phyloP scores from a whole-genome alignment of 2,888 invertebrate species.

The Halictus ligatus region DNA sequence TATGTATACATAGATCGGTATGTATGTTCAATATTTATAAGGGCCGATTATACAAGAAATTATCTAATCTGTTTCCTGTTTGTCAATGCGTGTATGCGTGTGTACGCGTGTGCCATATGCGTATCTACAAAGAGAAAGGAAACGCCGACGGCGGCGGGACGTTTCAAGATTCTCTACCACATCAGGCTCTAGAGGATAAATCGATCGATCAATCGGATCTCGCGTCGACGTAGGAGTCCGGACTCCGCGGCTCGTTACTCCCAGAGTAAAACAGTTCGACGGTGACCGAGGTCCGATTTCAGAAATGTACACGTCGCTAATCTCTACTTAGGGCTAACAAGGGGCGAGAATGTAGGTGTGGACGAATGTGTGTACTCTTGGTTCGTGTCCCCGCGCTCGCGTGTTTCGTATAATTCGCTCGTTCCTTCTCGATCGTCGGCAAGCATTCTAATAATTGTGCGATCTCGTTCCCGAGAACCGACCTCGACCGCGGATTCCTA shows the following conservation, averaged over 20 bases:
- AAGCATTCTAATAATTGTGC: conserved; percentile 37
- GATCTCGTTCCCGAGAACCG: too few species aligned
- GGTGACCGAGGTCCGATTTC: conserved; percentile 48
- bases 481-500: neutral
- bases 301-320: conserved; percentile 70
- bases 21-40: conserved; percentile 80
- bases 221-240: conserved; percentile 9
- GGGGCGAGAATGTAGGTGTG: neutral
- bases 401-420: conserved; percentile 31
- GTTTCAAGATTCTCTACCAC: conserved; percentile 18
- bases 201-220: conserved; percentile 47
- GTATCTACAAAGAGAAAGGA: conserved; percentile 76
- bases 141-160: conserved; percentile 13
- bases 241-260: conserved; percentile 31
- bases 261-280: conserved; percentile 39
- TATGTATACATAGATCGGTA: conserved; percentile 73
- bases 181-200: conserved; percentile 18
- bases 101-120: conserved; percentile 9
- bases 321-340: conserved; percentile 67
- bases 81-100: neutral
- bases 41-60: conserved; percentile 81
- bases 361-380: neutral
- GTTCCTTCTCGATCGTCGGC: conserved; percentile 18
- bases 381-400: neutral
- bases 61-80: conserved; percentile 73